Evolutionary conservation across 2,797 vertebrate species (phyloP), one percentile per base, ranked within the genome.

Genomic region (Pangasius djambal): DNA sequence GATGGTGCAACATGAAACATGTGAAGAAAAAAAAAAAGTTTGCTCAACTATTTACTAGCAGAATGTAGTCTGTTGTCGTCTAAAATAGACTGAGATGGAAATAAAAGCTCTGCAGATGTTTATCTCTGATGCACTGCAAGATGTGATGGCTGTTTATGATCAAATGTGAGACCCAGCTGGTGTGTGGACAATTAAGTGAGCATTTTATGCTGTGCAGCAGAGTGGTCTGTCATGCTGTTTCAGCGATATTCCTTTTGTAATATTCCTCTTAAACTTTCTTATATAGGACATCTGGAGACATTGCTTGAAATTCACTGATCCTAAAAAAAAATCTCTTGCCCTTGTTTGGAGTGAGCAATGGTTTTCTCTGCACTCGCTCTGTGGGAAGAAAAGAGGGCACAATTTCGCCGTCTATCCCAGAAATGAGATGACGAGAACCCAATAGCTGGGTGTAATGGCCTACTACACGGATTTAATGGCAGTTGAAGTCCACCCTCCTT

Each of bases 381-480:
- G 48, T 69, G 10, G 16, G 40, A 50, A 83, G 37, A 74, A 74
- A 61, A 22, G 16, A 61, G 15, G 13, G 31, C 69, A 74, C 1
- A 6, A 59, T 44, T 63, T 12, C 0, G 20, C 13, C 86, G 78
- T 50, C 86, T 61, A 61, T 22, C 40, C 75, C 40, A 48, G 72
- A 59, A 69, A 67, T 65, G 52, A 86, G 81, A 87, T 44, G 67
- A 82, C 1, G 52, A 88, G 79, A 88, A 61, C 4, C 34, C 74
- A 74, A 18, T 40, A 77, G 37, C 31, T 61, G 67, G 85, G 67
- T 83, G 52, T 86, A 88, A 83, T 90, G 67, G 75, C 83, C 65
- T 75, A 88, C 50, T 85, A 69, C 50, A 83, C 31, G 34, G 52
- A 87, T 28, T 40, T 63, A 70, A 86, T 61, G 34, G 18, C 79